A percentile compares a stretch with the other conserved stretches of the same genome.
Conservation (phyloP, 1,140 invertebrate species). For the Eubasilissa regina region DNA sequence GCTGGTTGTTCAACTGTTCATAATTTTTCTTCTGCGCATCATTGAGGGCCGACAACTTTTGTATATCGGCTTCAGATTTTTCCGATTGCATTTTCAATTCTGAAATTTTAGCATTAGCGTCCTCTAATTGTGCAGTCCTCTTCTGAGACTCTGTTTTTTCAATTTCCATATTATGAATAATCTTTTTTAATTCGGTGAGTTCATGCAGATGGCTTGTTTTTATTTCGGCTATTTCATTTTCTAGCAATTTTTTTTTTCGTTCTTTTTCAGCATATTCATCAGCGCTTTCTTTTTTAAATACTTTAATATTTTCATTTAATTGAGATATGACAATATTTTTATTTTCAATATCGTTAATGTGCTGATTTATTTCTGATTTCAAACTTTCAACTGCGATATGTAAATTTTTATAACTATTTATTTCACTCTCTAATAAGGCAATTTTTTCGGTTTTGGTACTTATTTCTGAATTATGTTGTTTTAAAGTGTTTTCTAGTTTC, state of each 20-base stretch:
- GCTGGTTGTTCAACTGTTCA: slow-evolving; percentile 69
- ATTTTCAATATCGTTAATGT: slow-evolving; percentile 47
- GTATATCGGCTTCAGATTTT: slow-evolving; percentile 69
- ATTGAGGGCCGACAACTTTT: slow-evolving; percentile 67
- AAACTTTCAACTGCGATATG: slow-evolving; percentile 68
- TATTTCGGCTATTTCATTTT: slow-evolving; percentile 75
- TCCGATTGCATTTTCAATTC: slow-evolving; percentile 68
- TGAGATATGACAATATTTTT: slow-evolving; percentile 42
- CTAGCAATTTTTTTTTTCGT: slow-evolving; percentile 32
- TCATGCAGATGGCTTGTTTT: slow-evolving; percentile 71
- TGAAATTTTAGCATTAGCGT: slow-evolving; percentile 69
- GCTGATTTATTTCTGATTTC: slow-evolving; percentile 60
- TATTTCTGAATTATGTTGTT: slow-evolving; percentile 66
- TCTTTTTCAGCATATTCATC: slow-evolving; percentile 33
- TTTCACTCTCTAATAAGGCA: slow-evolving; percentile 60
- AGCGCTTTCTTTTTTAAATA: slow-evolving; percentile 32
- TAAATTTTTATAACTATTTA: slow-evolving; percentile 62
- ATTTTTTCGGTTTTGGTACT: slow-evolving; percentile 66
- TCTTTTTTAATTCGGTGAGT: slow-evolving; percentile 51
- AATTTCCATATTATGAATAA: slow-evolving; percentile 70
- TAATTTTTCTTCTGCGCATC: slow-evolving; percentile 70
- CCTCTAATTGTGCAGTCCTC: slow-evolving; percentile 70
- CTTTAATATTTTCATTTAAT: slow-evolving; percentile 41
- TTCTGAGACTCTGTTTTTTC: slow-evolving; percentile 71
- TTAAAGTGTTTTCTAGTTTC: slow-evolving; percentile 58